Evolutionary conservation across 2,113 vertebrate genomes (phyloP).

Genomic region (Heliornis fulica): DNA sequence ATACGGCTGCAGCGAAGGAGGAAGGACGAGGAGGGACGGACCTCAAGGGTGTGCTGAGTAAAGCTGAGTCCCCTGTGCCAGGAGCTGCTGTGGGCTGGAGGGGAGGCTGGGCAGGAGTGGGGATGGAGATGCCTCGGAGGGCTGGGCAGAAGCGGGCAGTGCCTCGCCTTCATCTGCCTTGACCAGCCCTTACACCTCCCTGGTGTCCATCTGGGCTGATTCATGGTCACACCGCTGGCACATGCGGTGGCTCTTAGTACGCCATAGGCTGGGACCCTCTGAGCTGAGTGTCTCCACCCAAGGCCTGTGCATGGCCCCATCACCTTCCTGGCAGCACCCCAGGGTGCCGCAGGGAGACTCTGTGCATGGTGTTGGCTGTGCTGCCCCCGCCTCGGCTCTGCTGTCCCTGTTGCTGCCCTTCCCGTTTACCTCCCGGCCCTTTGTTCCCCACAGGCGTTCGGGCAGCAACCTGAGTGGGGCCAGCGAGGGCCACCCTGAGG

Average conservation of each 20-base stretch:
- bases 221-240: rapidly evolving
- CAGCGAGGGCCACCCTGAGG: constrained; percentile 80
- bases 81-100: not conserved
- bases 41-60: not conserved
- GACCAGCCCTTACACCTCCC: not conserved
- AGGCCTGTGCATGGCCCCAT: rapidly evolving
- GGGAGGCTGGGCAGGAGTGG: not conserved
- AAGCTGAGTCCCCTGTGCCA: not conserved
- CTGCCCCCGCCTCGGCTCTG: not conserved
- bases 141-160: not conserved
- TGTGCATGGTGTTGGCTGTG: not conserved
- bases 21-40: not conserved
- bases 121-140: not conserved
- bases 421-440: not conserved
- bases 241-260: not conserved
- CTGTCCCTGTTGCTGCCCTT: not conserved
- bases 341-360: not conserved
- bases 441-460: constrained; percentile 77
- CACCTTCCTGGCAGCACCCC: not conserved
- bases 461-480: constrained; percentile 88
- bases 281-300: not conserved
- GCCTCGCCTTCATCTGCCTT: rapidly evolving
- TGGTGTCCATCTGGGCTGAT: not conserved
- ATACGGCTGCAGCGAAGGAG: not conserved
- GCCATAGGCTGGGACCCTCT: not conserved